Evolutionary conservation across 1,140 invertebrate genomes (phyloP).

Genomic region (Drosophila repleta): DNA sequence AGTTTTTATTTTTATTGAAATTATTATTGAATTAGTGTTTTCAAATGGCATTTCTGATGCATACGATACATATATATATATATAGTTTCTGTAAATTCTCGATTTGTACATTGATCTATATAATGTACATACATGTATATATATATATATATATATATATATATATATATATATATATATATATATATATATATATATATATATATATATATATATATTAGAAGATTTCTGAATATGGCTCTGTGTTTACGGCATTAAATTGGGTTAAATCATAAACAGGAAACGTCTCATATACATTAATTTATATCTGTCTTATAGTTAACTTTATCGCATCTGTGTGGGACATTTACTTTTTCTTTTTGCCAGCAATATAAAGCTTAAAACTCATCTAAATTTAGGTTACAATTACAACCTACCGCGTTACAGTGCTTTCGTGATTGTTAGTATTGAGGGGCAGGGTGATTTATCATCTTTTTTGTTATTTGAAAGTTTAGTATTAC

Average conservation of each 20-base stretch:
- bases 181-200: background rate
- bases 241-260: conserved; percentile 18
- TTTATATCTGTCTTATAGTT: conserved; percentile 26
- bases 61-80: conserved; percentile 4
- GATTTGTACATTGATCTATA: conserved; percentile 20
- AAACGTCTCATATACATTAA: conserved; percentile 19
- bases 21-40: conserved; percentile 42
- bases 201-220: conserved; percentile 17
- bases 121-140: conserved; percentile 23
- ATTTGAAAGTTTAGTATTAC: conserved; percentile 45
- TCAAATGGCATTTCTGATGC: conserved; percentile 38
- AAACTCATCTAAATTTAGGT: conserved; percentile 62
- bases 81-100: no score
- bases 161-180: conserved; percentile 27
- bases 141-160: background rate
- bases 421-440: conserved; percentile 43
- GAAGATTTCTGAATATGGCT: conserved; percentile 32
- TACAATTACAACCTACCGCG: conserved; percentile 67
- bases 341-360: conserved; percentile 23
- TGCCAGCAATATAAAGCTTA: conserved; percentile 56
- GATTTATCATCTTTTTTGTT: background rate
- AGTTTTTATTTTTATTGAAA: conserved; percentile 25
- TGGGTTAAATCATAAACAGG: conserved; percentile 32
- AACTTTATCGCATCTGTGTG: conserved; percentile 37
- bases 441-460: conserved; percentile 10